These are phyloP conservation scores for Lytechinus pictus DNA, from an alignment of 35 echinoderm and acorn worm genomes.

Conservation along the genomic window DNA sequence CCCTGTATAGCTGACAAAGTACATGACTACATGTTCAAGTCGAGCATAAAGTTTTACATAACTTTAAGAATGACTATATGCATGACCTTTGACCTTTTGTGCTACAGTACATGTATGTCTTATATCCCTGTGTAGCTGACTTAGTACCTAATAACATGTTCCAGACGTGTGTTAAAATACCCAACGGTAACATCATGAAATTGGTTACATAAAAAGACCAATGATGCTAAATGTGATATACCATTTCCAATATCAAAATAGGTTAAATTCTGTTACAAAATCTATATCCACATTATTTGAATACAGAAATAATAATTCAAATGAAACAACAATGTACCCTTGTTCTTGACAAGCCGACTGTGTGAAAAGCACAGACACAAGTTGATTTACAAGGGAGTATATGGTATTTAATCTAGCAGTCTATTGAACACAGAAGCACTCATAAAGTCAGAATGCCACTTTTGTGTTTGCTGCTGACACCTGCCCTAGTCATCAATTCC, in stretches of 20 bases:
- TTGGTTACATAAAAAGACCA: neutral
- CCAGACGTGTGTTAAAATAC: too few species aligned
- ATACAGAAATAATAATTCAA: neutral
- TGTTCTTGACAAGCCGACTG: conserved; percentile 49
- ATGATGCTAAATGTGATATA: too few species aligned
- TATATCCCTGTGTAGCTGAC: too few species aligned
- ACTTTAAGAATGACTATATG: too few species aligned
- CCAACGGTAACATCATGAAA: neutral
- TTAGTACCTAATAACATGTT: too few species aligned
- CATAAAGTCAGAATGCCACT: neutral
- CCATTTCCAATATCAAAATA: neutral
- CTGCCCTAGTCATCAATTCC: too few species aligned
- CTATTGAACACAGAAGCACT: neutral
- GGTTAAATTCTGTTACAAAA: neutral
- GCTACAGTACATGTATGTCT: too few species aligned
- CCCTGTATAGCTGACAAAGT: too few species aligned
- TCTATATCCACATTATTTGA: neutral
- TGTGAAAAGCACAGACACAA: conserved; percentile 48
- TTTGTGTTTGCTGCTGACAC: neutral
- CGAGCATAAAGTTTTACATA: too few species aligned
- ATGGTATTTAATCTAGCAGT: conserved; percentile 27
- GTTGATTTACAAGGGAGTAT: conserved; percentile 52
- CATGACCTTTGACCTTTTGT: too few species aligned
- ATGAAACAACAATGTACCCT: neutral
- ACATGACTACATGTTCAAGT: too few species aligned